Evolutionary conservation across 2,797 vertebrate genomes (phyloP).

Genomic region (Gila robusta): DNA sequence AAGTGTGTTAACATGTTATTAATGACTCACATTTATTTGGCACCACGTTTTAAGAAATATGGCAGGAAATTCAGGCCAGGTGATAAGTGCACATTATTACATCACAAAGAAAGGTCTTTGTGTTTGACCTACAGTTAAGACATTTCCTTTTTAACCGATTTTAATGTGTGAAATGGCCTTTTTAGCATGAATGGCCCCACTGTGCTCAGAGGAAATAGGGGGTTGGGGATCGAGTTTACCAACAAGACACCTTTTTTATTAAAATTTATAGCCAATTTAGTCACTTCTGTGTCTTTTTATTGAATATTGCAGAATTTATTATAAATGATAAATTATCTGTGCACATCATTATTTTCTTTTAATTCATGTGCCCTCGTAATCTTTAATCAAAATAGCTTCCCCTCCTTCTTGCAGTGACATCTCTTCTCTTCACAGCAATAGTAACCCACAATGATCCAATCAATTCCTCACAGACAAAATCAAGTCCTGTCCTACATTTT

Average conservation of each 20-base stretch:
- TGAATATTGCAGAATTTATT: neutral
- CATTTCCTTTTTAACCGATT: conserved; percentile 11
- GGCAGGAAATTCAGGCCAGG: neutral
- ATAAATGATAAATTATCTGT: neutral
- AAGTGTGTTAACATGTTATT: neutral
- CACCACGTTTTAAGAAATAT: neutral
- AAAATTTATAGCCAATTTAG: conserved; percentile 4
- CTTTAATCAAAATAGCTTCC: neutral
- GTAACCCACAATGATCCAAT: neutral
- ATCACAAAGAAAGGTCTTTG: conserved; percentile 12
- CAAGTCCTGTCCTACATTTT: neutral
- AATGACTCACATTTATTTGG: neutral
- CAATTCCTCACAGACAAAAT: neutral
- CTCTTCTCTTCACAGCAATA: neutral
- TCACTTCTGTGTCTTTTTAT: neutral
- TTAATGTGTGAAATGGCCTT: conserved; percentile 30
- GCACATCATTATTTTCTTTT: neutral
- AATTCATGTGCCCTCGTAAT: neutral
- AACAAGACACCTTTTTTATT: conserved; percentile 58
- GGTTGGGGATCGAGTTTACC: conserved; percentile 64
- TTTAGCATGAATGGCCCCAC: conserved; percentile 51
- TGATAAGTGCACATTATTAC: conserved; percentile 1
- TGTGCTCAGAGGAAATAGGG: conserved; percentile 64
- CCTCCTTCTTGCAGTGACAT: neutral
- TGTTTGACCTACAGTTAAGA: neutral